phyloP scores from a whole-genome alignment of 1,140 invertebrate genomes.

The Hesperophylax magnus region DNA sequence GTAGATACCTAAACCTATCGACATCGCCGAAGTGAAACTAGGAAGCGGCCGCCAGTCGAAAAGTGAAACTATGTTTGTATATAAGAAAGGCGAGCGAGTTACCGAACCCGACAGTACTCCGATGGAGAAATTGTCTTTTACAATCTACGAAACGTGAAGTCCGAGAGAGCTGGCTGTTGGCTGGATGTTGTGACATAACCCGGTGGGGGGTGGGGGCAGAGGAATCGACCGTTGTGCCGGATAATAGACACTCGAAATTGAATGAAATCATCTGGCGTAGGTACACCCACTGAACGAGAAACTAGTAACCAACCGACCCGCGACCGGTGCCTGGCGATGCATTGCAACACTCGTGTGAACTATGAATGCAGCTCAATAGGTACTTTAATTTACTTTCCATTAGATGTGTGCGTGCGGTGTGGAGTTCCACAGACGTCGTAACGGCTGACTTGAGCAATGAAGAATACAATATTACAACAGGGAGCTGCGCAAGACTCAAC shows the following conservation, averaged over 20 bases:
- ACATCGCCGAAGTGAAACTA: conserved; percentile 9
- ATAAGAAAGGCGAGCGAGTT: conserved; percentile 39
- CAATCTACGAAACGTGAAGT: conserved; percentile 28
- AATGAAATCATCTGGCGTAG: conserved; percentile 21
- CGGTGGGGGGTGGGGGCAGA: conserved; percentile 4
- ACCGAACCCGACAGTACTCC: conserved; percentile 28
- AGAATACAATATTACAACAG: no score
- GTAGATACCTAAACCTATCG: neutral
- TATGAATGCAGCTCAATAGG: neutral
- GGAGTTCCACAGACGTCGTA: neutral
- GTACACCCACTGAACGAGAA: neutral
- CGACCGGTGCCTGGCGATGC: neutral
- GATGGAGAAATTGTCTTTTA: conserved; percentile 42
- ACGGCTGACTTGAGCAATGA: neutral
- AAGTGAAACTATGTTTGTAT: conserved; percentile 33
- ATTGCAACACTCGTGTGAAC: conserved; percentile 30
- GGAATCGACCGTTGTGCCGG: conserved; percentile 10
- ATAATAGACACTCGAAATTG: conserved; percentile 28
- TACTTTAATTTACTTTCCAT: conserved; percentile 21
- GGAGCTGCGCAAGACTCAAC: no score
- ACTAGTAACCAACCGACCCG: neutral
- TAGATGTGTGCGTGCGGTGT: neutral
- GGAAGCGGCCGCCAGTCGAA: conserved; percentile 21
- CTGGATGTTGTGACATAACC: conserved; percentile 30
- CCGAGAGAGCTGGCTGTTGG: conserved; percentile 4